These are phyloP conservation scores for Drosophila simulans DNA, from an alignment of 1,140 invertebrate species.

Conservation along the genomic window DNA sequence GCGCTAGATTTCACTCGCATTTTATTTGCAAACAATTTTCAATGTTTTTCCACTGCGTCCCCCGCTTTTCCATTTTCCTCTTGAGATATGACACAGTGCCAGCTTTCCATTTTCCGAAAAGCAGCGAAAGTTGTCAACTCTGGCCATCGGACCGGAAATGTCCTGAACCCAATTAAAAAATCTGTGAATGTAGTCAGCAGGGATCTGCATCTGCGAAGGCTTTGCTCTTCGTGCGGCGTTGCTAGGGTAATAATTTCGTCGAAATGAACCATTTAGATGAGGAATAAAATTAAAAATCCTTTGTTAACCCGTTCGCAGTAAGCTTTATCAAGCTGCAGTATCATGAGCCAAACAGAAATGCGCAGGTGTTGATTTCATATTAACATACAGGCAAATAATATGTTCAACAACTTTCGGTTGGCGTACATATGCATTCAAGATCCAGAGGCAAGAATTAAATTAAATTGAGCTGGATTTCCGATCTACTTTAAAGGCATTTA, in stretches of 20 bases:
- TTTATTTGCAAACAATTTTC: slow-evolving; percentile 72
- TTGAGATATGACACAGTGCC: slow-evolving; percentile 25
- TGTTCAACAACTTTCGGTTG: too few relatives aligned
- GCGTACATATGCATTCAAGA: too few relatives aligned
- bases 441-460: not conserved
- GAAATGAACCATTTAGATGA: not conserved
- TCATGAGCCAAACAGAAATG: too few relatives aligned
- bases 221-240: not conserved
- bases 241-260: not conserved
- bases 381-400: too few relatives aligned
- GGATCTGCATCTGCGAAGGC: not conserved
- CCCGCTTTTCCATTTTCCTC: not conserved
- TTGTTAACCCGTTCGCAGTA: too few relatives aligned
- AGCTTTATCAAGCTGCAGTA: too few relatives aligned
- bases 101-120: slow-evolving; percentile 5
- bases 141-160: slow-evolving; percentile 23
- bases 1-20: slow-evolving; percentile 78
- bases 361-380: too few relatives aligned
- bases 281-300: too few relatives aligned
- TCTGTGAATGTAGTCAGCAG: not conserved
- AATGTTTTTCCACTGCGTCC: slow-evolving; percentile 30
- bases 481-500: slow-evolving; percentile 6
- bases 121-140: slow-evolving; percentile 23
- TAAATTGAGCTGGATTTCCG: slow-evolving; percentile 1
- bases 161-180: slow-evolving; percentile 38